A percentile compares a stretch with the other conserved stretches of the same genome.
Evolutionary conservation across 2,797 vertebrate species (phyloP).

Genomic region (Percopsis omiscomaycus): DNA sequence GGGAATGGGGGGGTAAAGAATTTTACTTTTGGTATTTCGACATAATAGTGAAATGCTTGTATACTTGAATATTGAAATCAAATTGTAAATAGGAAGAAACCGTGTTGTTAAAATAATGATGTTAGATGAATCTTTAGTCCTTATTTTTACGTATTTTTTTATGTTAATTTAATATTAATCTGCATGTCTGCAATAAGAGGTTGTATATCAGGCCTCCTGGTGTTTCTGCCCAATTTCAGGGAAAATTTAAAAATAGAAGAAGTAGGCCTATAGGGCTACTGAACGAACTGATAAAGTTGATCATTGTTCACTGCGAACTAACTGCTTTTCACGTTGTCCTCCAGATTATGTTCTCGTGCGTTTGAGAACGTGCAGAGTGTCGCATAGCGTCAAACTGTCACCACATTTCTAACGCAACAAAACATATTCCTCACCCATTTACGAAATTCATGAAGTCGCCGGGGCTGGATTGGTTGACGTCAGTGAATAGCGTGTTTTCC

Average conservation of each 20-base stretch:
- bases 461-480: not conserved
- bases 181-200: constrained; percentile 14
- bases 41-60: too few relatives aligned
- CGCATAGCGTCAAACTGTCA: constrained; percentile 18
- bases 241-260: not conserved
- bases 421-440: constrained; percentile 27
- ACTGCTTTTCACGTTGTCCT: not conserved
- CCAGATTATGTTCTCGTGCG: not conserved
- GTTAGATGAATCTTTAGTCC: too few relatives aligned
- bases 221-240: constrained; percentile 21
- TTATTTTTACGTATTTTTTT: too few relatives aligned
- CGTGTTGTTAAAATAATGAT: constrained; percentile 45
- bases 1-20: too few relatives aligned
- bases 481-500: not conserved
- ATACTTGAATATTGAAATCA: too few relatives aligned
- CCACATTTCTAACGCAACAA: constrained; percentile 21
- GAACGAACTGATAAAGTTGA: not conserved
- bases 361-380: not conserved
- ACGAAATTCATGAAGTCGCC: constrained; percentile 21
- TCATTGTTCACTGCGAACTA: not conserved
- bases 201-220: constrained; percentile 48
- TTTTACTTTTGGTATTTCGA: too few relatives aligned
- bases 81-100: too few relatives aligned
- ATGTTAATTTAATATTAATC: too few relatives aligned
- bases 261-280: not conserved